A percentile compares a stretch with the other conserved stretches of the same genome.
Evolutionary conservation across 1,140 invertebrate species (phyloP).

Genomic region (Aphis craccivora): DNA sequence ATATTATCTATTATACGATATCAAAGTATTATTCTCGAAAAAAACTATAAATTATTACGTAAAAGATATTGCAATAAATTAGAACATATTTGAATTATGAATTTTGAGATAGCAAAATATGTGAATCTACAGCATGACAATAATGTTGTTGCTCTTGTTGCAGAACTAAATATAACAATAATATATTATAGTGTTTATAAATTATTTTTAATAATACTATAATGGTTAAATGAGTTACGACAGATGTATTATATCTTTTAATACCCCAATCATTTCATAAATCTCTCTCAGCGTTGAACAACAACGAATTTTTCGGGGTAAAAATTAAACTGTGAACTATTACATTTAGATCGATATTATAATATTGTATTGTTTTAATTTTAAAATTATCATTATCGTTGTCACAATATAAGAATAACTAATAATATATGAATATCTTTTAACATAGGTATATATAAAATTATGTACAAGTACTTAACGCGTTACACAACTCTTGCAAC

Average conservation of each 20-base stretch:
- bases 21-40: too few relatives aligned
- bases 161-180: background rate
- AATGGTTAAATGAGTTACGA: background rate
- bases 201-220: background rate
- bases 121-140: too few relatives aligned
- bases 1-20: too few relatives aligned
- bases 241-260: background rate
- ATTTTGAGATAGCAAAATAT: too few relatives aligned
- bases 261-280: background rate
- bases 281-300: background rate
- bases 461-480: background rate
- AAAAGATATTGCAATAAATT: too few relatives aligned
- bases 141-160: background rate
- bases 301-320: background rate
- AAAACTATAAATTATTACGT: too few relatives aligned
- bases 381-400: background rate
- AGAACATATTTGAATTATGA: too few relatives aligned
- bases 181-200: background rate
- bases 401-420: background rate
- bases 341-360: background rate
- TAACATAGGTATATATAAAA: background rate
- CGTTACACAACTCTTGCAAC: background rate
- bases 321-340: background rate
- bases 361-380: background rate
- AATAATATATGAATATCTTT: background rate